Evolutionary conservation across 2,797 vertebrate genomes (phyloP).

Genomic region (Cygnus olor): DNA sequence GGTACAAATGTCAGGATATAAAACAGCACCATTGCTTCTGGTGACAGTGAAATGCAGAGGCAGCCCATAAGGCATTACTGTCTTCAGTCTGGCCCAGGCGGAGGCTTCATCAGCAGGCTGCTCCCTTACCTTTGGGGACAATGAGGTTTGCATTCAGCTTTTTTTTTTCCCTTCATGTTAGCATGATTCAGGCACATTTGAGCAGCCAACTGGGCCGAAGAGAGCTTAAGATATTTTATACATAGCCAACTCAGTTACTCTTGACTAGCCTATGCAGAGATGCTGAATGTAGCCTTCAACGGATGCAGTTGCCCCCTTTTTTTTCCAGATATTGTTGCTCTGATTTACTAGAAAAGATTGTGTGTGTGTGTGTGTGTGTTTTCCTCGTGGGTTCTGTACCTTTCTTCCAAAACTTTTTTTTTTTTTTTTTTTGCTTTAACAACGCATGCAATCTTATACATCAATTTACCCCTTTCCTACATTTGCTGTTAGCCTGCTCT

Average conservation of each 20-base stretch:
- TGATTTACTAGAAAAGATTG: neutral
- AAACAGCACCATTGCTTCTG: neutral
- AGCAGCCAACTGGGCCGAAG: neutral
- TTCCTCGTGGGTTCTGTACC: neutral
- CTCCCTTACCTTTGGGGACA: neutral
- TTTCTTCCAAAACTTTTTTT: neutral
- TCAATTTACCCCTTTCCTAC: neutral
- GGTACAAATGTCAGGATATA: neutral
- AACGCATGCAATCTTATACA: accelerated
- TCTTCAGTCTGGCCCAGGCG: accelerated
- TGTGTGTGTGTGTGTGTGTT: too few relatives aligned
- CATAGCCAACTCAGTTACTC: neutral
- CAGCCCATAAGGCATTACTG: accelerated
- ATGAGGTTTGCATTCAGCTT: accelerated
- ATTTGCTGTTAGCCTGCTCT: accelerated
- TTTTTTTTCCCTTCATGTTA: neutral
- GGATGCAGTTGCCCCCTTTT: neutral
- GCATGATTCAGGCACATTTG: neutral
- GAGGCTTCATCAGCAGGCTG: neutral
- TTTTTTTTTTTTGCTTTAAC: neutral
- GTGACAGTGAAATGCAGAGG: neutral
- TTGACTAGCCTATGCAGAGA: accelerated
- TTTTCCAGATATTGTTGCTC: neutral
- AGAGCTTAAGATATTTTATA: neutral
- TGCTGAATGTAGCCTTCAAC: neutral